phyloP scores from a whole-genome alignment of 2,113 vertebrate genomes.

The Seriola dumerili region DNA sequence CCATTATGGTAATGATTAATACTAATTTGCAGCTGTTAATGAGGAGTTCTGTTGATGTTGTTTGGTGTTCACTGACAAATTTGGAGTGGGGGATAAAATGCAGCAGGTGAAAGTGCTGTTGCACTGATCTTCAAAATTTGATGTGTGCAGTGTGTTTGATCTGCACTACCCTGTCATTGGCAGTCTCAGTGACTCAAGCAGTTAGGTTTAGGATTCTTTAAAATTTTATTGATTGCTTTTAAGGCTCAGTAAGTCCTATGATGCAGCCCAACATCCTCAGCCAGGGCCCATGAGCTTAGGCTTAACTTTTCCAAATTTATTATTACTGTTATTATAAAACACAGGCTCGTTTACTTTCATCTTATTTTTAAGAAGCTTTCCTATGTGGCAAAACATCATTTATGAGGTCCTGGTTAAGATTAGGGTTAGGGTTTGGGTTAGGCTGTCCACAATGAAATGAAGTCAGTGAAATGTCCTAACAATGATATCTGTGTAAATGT shows the following conservation, averaged over 20 bases:
- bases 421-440: too few species aligned
- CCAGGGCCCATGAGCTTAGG: background rate
- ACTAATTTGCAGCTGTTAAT: conserved; percentile 60
- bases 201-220: conserved; percentile 17
- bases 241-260: background rate
- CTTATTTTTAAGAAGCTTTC: background rate
- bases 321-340: conserved; percentile 2
- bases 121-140: conserved; percentile 5
- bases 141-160: background rate
- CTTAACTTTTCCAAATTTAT: conserved; percentile 6
- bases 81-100: conserved; percentile 24
- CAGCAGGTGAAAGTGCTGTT: conserved; percentile 42
- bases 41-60: conserved; percentile 58
- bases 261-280: conserved; percentile 6
- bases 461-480: too few species aligned
- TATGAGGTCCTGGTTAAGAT: too few species aligned
- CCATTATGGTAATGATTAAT: conserved; percentile 72
- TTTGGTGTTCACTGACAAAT: conserved; percentile 56
- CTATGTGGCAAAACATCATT: too few species aligned
- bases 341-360: background rate
- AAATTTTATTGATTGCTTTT: conserved; percentile 28
- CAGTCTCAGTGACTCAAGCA: conserved; percentile 9
- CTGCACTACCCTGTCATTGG: background rate
- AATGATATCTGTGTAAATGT: too few species aligned
- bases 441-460: too few species aligned